phyloP scores from a whole-genome alignment of 2,113 vertebrate genomes.

The Sciurus niger region DNA sequence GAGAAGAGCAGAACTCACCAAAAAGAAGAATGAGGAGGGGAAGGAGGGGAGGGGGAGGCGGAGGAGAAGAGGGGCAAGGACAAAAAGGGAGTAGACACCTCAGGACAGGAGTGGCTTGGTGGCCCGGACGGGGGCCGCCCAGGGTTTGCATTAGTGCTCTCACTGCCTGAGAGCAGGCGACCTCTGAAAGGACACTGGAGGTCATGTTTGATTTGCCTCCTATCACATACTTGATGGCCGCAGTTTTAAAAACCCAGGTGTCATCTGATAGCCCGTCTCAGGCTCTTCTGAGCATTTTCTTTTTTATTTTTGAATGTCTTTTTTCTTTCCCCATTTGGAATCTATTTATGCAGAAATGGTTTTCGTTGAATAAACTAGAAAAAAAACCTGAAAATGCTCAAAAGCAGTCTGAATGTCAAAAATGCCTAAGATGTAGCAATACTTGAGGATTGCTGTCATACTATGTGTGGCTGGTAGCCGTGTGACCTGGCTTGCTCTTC shows the following conservation, averaged over 20 bases:
- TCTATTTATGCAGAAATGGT: slow-evolving; percentile 1
- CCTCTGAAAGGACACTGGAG: background rate
- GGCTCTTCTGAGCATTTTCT: background rate
- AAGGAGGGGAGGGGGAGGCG: no score
- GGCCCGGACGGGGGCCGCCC: accelerated
- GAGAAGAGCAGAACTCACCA: background rate
- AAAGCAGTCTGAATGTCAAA: background rate
- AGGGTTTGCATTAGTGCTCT: background rate
- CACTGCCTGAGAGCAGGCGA: background rate
- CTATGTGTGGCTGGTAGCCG: background rate
- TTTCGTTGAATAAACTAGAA: background rate
- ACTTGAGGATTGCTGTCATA: background rate
- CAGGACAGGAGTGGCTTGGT: background rate
- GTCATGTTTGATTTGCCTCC: background rate
- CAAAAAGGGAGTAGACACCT: background rate
- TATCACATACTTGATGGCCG: background rate
- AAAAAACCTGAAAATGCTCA: background rate
- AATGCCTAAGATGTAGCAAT: background rate
- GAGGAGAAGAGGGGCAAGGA: background rate
- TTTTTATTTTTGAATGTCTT: background rate
- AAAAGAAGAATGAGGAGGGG: background rate
- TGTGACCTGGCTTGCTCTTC: background rate
- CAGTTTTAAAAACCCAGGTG: background rate
- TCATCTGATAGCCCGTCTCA: background rate
- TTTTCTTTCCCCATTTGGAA: background rate